phyloP scores from a whole-genome alignment of 2,888 invertebrate species.

The Liopterus haemorrhoidalis region DNA sequence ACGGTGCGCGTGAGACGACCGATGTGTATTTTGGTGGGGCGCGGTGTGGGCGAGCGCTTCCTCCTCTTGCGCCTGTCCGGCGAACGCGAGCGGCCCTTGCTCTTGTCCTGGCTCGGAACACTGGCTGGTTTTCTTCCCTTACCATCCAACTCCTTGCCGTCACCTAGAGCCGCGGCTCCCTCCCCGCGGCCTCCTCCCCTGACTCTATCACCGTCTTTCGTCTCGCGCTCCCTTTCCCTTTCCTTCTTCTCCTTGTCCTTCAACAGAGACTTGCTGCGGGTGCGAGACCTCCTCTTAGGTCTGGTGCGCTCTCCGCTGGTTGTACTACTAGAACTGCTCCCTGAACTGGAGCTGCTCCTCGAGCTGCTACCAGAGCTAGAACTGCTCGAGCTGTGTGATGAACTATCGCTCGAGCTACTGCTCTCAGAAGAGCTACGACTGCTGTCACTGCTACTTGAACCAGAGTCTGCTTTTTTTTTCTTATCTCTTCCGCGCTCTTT shows the following conservation, averaged over 20 bases:
- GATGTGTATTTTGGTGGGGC: conserved; percentile 89
- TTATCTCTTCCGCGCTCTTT: conserved; percentile 53
- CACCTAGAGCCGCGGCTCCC: conserved; percentile 33
- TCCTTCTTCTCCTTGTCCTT: conserved; percentile 47
- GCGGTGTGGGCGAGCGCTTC: conserved; percentile 82
- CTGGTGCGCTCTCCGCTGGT: conserved; percentile 59
- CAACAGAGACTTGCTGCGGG: conserved; percentile 42
- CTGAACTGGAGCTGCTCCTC: conserved; percentile 52
- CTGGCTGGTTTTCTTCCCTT: conserved; percentile 27
- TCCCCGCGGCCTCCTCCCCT: conserved; percentile 36
- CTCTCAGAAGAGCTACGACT: conserved; percentile 77
- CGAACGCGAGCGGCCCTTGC: conserved; percentile 54
- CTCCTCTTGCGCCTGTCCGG: conserved; percentile 62
- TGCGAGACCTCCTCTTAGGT: conserved; percentile 54
- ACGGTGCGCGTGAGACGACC: conserved; percentile 90
- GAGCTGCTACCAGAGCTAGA: conserved; percentile 58
- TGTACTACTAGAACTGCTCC: conserved; percentile 61
- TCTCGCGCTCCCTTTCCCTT: conserved; percentile 42
- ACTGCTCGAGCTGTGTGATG: conserved; percentile 63
- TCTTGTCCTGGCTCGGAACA: conserved; percentile 41
- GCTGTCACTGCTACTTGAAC: conserved; percentile 74
- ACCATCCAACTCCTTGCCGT: conserved; percentile 34
- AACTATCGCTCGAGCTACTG: conserved; percentile 75
- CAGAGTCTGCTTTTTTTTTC: conserved; percentile 66
- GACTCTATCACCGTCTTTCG: conserved; percentile 45